Conservation (phyloP, 2,797 vertebrate genomes). For the Alca torda region DNA sequence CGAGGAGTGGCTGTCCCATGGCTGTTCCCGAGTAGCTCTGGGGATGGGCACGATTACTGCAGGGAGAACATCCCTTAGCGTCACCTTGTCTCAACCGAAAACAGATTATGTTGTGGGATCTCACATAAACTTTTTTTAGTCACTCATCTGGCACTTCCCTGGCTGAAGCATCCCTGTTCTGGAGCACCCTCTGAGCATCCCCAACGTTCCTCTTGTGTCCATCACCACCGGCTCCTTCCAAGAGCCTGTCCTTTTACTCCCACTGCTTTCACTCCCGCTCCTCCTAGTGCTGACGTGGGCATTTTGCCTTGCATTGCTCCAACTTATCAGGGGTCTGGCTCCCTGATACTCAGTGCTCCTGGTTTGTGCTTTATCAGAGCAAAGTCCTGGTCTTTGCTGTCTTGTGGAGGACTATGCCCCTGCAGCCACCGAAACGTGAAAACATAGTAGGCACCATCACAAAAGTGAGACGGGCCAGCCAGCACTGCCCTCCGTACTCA, state of each 20-base stretch:
- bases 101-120: not conserved
- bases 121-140: not conserved
- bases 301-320: not conserved
- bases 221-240: not conserved
- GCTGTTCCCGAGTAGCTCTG: not conserved
- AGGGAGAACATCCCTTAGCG: not conserved
- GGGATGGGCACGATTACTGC: not conserved
- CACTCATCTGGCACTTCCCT: not conserved
- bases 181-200: not conserved
- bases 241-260: not conserved
- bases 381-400: not conserved
- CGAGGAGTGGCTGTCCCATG: not conserved
- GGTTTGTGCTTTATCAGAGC: not conserved
- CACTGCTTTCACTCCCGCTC: not conserved
- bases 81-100: not conserved
- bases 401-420: not conserved
- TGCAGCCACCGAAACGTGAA: not conserved
- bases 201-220: not conserved
- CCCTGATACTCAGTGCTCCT: fast-evolving
- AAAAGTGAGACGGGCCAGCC: not conserved
- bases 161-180: not conserved
- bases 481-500: fast-evolving
- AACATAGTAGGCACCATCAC: not conserved
- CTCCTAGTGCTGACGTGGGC: not conserved
- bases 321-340: not conserved